Evolutionary conservation across 2,113 vertebrate genomes (phyloP), one percentile per base, ranked within the genome.

Genomic region (Motacilla tschutschensis): DNA sequence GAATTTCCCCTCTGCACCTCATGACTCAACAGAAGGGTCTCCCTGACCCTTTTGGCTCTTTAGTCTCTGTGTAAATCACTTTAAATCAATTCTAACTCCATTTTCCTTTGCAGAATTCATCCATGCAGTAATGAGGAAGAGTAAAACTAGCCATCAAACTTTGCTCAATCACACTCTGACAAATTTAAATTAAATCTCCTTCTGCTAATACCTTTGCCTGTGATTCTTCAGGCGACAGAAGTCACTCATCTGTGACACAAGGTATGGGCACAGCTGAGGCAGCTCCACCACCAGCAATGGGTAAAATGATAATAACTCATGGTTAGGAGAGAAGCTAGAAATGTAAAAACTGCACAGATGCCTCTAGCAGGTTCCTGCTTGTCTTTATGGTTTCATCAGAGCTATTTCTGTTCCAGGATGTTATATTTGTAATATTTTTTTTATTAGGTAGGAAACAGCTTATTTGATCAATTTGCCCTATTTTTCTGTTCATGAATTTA

Each of bases 401-500:
- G 71, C 77, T 92, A 84, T 91, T 92, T 91, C 86, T 86, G 86
- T 59, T 90, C 44, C 48, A n/a, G 76, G 69, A 77, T 71, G 69
- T 83, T 82, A 73, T 73, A 66, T 71, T 73, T 70, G 17, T 74
- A 36, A 67, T 86, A 16, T 38, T 84, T 79, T 87, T 79, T 89
- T 87, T 78, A 84, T 86, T 82, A 65, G 5, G 71, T 48, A 88
- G 86, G 83, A 86, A 91, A 79, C 75, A 84, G 86, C 86, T 90
- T 74, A 90, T 93, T 93, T 93, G 88, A 93, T 91, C 80, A 73
- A 92, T 93, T 90, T 79, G 51, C 88, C 86, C 88, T 79, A 63
- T 86, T 89, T 93, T 89, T 76, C 80, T 71, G 40, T 17, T 73
- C 31, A 47, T 76, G 86, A 86, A 88, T 92, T 86, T 62, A 83